Evolutionary conservation across 1,140 invertebrate genomes (phyloP), one percentile per base, ranked within the genome.

Genomic region (Andricus grossulariae): DNA sequence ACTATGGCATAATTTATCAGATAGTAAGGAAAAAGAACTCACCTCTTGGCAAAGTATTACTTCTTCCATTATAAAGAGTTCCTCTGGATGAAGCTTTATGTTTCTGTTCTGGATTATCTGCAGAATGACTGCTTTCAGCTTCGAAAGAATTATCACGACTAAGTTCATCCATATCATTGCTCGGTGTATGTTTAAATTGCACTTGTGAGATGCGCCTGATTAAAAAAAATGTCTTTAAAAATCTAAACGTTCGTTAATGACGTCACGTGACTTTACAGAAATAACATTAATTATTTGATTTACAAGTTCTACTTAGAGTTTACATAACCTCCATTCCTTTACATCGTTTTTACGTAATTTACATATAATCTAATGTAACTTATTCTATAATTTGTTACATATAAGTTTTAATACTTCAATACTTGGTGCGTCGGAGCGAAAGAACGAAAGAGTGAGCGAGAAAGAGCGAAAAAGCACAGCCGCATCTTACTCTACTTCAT

Each of bases 1-100:
- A 77, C 75, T 83, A 79, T 52, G 18, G 55, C 52, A 57, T 57
- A n/a, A 78, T 81, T 72, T 7, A 76, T 39, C 55, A 5, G 25
- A 78, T 76, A 76, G 72, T 80, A 80, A 50, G 72, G 45, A 73
- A 60, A 71, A 18, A 49, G 70, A 75, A 82, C 89, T 93, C 92
- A 94, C 93, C 93, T 93, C 94, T 91, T 79, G 94, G 94, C 75
- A 94, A 89, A 71, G 93, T 93, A 75, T 94, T 92, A 81, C 81
- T 85, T 32, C 90, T 93, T 77, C 93, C 92, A 80, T 80, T 89
- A 57, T 90, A 90, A 4, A 90, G 78, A 66, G 83, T 91, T 7
- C 90, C 89, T 7, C 88, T 85, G 12, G 90, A 89, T 6, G 87
- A 76, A 19, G 83, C 84, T 6, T 78, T 84, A 1, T 73, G 81